These are phyloP conservation scores for Cirrhinus mrigala DNA, from an alignment of 2,797 vertebrate species.

Conservation along the genomic window DNA sequence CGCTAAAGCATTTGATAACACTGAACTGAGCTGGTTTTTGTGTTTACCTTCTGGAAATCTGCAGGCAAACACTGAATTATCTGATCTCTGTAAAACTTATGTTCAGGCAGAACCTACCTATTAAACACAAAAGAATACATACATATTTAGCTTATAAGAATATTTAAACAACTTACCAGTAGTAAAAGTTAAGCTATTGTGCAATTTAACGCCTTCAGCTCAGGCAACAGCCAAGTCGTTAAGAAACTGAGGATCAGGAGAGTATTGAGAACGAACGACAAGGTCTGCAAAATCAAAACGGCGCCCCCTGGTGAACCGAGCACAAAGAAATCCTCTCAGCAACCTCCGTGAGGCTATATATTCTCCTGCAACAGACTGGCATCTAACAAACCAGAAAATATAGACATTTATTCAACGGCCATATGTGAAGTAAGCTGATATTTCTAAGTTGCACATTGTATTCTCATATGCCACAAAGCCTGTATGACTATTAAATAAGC, in stretches of 20 bases:
- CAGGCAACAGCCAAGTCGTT: not conserved
- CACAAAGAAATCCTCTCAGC: not conserved
- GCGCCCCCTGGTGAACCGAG: constrained; percentile 50
- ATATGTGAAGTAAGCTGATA: constrained; percentile 72
- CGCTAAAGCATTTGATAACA: constrained; percentile 69
- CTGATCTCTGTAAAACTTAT: not conserved
- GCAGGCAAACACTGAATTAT: not conserved
- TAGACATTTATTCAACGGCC: constrained; percentile 79
- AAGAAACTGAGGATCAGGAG: not conserved
- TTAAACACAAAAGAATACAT: not conserved
- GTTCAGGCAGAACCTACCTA: not conserved
- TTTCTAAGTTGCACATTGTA: constrained; percentile 42
- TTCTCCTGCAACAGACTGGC: constrained; percentile 19
- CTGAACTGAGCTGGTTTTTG: not conserved
- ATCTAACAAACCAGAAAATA: constrained; percentile 55
- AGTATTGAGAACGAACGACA: not conserved
- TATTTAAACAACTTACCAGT: not conserved
- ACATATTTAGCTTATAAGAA: not conserved
- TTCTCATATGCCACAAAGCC: constrained; percentile 69
- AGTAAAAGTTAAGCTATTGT: not conserved
- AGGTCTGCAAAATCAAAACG: not conserved
- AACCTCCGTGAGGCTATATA: not conserved
- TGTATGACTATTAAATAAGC: constrained; percentile 9
- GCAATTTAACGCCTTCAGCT: not conserved
- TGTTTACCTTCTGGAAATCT: not conserved